Conservation (phyloP, 2,113 vertebrate genomes). For the Chamaea fasciata region DNA sequence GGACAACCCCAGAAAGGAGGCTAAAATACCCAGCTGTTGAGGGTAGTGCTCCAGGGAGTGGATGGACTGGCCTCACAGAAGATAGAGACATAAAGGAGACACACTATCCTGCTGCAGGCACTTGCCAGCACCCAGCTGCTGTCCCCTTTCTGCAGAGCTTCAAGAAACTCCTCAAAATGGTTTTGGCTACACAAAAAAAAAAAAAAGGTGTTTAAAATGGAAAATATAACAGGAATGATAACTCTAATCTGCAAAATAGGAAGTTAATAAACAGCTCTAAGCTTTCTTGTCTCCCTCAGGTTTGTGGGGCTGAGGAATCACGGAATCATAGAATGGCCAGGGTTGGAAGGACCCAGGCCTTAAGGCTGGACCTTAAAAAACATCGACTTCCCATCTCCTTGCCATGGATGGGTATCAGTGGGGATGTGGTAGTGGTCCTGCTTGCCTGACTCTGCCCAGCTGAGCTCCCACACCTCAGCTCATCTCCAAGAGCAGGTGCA, state of each 20-base stretch:
- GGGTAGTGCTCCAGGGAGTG: not conserved
- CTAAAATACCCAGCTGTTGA: not conserved
- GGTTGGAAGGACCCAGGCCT: not conserved
- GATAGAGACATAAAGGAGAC: not conserved
- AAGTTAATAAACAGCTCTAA: not conserved
- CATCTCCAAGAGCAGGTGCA: not conserved
- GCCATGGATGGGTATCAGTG: not conserved
- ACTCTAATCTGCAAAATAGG: not conserved
- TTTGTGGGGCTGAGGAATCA: not conserved
- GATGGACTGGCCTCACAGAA: not conserved
- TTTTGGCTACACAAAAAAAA: not conserved
- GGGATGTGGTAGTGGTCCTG: not conserved
- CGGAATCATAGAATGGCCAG: not conserved
- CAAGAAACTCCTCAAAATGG: not conserved
- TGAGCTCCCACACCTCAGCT: not conserved
- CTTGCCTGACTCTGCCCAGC: not conserved
- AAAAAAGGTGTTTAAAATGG: not conserved
- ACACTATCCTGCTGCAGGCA: not conserved
- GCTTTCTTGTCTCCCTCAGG: not conserved
- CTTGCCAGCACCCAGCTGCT: not conserved
- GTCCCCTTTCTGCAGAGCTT: not conserved
- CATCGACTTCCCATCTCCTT: not conserved
- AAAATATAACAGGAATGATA: not conserved
- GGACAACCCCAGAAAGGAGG: not conserved
- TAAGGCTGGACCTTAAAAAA: not conserved